Base-by-base conservation (phyloP, 1,140 invertebrate species). In the Micrasema minimum region DNA sequence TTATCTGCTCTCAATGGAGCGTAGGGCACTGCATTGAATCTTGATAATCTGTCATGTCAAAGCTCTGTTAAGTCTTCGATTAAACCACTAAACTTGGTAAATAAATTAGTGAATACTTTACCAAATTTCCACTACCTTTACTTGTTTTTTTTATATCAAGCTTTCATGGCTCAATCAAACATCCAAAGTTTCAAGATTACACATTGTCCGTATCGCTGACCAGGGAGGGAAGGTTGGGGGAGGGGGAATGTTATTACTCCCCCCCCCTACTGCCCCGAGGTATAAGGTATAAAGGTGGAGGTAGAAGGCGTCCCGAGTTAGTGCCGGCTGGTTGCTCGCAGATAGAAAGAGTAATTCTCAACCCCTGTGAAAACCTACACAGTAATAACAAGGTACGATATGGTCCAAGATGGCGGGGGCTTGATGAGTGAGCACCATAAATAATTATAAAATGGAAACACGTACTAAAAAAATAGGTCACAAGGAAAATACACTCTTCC, bases 321-420 rank as follows among this genome's bases (percentile, higher is more conserved):
- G 72, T 74, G 65, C 69, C 69, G 72, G 53, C 72, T 74, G 72
- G 69, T 53, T 48, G 69, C 72, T 43, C 65, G 43, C 59, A 71
- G 72, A 74, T 74, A 74, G 72, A 74, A 74, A 71, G 72, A 71
- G 72, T 74, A 74, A 70, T 70, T 53, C 65, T 48, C 43, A 45
- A 48, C 65, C 64, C 62, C 53, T 65, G 72, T 66, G 64, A 66
- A 74, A 68, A 74, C 72, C 64, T 57, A 71, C 68, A 72, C 51
- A 26, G 50, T 74, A 74, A 74, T 74, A 74, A 70, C 57, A 62
- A 74, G 53, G 59, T 69, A 74, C 68, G 68, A 71, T 71, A 66
- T 53, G 53, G 53, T 57, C 53, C 38, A 61, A 41, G 61, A 48
- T 18, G 12, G 18, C 66, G 55, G 62, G 62, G 14, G 43, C 23